These are phyloP conservation scores for Psittacula cyanocephala DNA, from an alignment of 2,113 vertebrate genomes.

Conservation along the genomic window DNA sequence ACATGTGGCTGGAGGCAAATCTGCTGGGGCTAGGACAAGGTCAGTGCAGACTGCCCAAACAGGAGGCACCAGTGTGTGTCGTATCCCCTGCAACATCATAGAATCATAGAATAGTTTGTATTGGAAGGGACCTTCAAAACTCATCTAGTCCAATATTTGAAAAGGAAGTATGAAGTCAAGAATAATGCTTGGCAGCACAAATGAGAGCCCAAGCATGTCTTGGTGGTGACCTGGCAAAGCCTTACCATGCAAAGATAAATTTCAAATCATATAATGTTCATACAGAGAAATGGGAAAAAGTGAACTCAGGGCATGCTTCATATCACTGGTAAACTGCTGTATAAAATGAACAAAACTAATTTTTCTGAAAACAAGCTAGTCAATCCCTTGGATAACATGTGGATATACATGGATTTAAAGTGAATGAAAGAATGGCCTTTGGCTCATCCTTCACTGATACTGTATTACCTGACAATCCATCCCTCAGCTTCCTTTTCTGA, in stretches of 20 bases:
- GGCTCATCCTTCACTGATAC: not conserved
- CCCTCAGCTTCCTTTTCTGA: not conserved
- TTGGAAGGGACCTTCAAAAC: not conserved
- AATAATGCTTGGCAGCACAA: not conserved
- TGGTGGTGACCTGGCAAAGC: not conserved
- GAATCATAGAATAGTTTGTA: not conserved
- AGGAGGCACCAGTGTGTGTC: not conserved
- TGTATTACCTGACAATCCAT: not conserved
- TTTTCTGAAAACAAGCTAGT: not conserved
- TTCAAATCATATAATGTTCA: not conserved
- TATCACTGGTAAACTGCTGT: not conserved
- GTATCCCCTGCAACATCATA: not conserved
- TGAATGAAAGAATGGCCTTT: not conserved
- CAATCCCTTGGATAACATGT: not conserved
- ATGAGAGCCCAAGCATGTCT: accelerated
- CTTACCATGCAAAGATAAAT: not conserved
- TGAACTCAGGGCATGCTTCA: not conserved
- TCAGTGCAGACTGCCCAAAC: not conserved
- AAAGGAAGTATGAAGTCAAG: not conserved
- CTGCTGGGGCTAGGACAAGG: not conserved
- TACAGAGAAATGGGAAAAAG: not conserved
- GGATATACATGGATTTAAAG: not conserved
- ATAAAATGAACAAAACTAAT: not conserved
- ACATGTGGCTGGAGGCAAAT: not conserved
- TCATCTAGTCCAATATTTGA: not conserved